Base-by-base conservation (phyloP, 2,888 invertebrate genomes). In the Agapetus fuscipes region DNA sequence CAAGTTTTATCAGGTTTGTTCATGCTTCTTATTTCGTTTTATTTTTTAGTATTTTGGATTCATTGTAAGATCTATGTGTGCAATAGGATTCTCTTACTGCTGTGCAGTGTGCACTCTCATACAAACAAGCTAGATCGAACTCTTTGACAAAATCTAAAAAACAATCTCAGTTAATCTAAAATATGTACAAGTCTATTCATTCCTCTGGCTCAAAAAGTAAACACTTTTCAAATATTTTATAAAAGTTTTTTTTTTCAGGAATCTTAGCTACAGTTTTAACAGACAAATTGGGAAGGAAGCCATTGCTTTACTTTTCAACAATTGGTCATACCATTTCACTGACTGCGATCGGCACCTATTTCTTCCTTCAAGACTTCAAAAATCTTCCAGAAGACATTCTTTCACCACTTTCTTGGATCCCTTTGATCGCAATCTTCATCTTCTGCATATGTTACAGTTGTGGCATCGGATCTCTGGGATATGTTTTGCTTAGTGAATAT, bases 281-380 rank as follows among this genome's bases (percentile, higher is more conserved):
- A 10, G 78, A 78, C 52, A 59, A 61, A 37, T 55, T 65, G 3
- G 78, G 78, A 2, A 55, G 77, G 37, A 59, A 68, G 41, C 62
- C 66, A 2, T 55, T 78, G 9, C 58, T 78, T 20, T 54, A 74
- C 3, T 46, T 66, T 12, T 74, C 74, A 4, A 65, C 71, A 2
- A 45, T 61, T 3, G 56, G 67, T 0, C 62, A 66, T 5, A 55
- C 64, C 1, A 13, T 65, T 2, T 58, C 66, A 0, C 55, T 69
- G 10, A 52, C 58, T 2, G 44, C 62, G 2, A 58, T 66, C 45
- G 65, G 64, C 11, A 45, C 56, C 14, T 66, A 68, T 51, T 63
- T 70, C 51, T 62, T 58, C 45, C 47, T 69, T 9, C 62, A 65
- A 49, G 58, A 62, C 36, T 49, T 58, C 26, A 34, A 54, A 0